phyloP scores from a whole-genome alignment of 2,113 vertebrate genomes.

The Columbina picui region DNA sequence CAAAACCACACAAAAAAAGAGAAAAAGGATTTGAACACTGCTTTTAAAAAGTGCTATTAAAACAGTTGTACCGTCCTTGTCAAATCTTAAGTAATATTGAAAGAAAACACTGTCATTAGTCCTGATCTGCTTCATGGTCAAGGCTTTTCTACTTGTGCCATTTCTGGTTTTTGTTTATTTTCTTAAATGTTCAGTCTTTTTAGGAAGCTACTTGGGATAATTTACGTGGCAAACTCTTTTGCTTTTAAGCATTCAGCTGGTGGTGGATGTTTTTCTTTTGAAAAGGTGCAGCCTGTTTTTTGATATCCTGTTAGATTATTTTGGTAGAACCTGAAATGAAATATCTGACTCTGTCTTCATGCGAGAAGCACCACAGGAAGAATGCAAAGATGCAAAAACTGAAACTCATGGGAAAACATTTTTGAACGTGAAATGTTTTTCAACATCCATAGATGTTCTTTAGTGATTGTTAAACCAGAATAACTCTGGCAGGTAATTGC shows the following conservation, averaged over 20 bases:
- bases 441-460: not conserved
- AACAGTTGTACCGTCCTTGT: not conserved
- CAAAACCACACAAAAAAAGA: not conserved
- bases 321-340: not conserved
- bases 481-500: not conserved
- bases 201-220: not conserved
- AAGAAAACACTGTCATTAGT: not conserved
- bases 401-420: not conserved
- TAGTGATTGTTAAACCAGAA: not conserved
- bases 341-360: not conserved
- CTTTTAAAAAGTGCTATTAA: not conserved
- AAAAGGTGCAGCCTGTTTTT: not conserved
- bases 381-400: not conserved
- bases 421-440: not conserved
- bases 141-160: not conserved
- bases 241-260: not conserved
- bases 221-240: not conserved
- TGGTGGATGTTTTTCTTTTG: not conserved
- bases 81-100: not conserved
- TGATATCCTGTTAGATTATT: not conserved
- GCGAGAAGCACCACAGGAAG: not conserved
- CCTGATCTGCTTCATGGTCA: not conserved
- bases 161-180: not conserved
- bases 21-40: not conserved
- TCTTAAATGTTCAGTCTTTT: not conserved